Conservation (phyloP, 2,113 vertebrate genomes). For the Pygoscelis antarcticus region DNA sequence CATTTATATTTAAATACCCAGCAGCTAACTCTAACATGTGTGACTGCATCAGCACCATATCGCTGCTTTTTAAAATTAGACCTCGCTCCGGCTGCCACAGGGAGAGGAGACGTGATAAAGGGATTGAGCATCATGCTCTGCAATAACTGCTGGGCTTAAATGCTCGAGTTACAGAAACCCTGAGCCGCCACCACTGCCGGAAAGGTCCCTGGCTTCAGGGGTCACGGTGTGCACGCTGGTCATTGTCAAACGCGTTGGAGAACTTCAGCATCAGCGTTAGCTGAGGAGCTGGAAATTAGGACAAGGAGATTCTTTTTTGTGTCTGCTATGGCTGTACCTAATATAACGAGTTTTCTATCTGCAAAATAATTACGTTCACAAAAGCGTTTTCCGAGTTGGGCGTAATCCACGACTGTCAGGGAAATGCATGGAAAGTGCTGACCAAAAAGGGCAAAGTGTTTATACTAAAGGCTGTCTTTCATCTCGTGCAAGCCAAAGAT, state of each 20-base stretch:
- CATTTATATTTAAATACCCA: background rate
- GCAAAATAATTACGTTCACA: background rate
- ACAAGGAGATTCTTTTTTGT: fast-evolving
- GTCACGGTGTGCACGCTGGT: fast-evolving
- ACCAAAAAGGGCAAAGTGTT: background rate
- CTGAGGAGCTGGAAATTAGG: background rate
- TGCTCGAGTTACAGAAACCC: background rate
- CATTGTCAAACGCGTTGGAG: background rate
- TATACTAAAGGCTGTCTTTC: background rate
- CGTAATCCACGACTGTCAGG: background rate
- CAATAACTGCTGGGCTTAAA: background rate
- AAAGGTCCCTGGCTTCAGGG: background rate
- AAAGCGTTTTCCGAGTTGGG: background rate
- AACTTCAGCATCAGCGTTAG: background rate
- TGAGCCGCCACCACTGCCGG: background rate
- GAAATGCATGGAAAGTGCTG: background rate
- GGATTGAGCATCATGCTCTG: background rate
- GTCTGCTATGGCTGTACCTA: background rate
- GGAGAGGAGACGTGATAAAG: slow-evolving; percentile 23
- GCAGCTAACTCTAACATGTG: background rate
- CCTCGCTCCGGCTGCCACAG: background rate
- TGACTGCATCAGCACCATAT: background rate
- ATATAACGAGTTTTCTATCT: background rate
- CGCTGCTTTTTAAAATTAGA: slow-evolving; percentile 61
- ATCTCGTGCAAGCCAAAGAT: background rate